Evolutionary conservation across 2,797 vertebrate genomes (phyloP).

Genomic region (Acanthiza pusilla): DNA sequence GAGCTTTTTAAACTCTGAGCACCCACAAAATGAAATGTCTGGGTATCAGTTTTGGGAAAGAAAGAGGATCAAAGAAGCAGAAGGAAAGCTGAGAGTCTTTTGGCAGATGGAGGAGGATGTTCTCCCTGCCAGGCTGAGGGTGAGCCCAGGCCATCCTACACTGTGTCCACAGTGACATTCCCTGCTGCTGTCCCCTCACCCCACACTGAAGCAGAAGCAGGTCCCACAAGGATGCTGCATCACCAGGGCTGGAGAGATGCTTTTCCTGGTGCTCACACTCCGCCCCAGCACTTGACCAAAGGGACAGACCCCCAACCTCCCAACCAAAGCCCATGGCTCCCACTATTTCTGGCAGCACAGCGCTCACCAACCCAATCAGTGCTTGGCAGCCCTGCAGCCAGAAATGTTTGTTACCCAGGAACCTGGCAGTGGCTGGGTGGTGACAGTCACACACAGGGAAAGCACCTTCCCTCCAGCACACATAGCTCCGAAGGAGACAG

Average conservation of each 20-base stretch:
- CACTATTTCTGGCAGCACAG: no score
- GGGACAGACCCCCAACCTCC: background rate
- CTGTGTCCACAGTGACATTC: rapidly evolving
- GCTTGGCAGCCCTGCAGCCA: background rate
- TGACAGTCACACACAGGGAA: background rate
- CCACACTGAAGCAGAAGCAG: background rate
- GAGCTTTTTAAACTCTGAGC: background rate
- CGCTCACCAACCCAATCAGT: background rate
- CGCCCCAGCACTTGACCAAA: rapidly evolving
- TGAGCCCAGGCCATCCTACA: background rate
- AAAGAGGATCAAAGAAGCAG: background rate
- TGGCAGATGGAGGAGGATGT: background rate
- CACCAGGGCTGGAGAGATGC: background rate
- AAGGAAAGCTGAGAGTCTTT: background rate
- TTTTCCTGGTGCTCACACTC: background rate
- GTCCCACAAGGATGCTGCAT: background rate
- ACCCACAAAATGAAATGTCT: background rate
- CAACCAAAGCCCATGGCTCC: background rate
- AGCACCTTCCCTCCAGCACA: background rate
- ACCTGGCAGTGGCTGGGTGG: background rate
- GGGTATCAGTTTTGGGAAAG: background rate
- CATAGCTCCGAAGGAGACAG: background rate
- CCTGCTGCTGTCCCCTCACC: background rate
- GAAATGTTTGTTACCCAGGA: background rate
- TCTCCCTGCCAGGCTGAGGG: rapidly evolving